Base-by-base conservation (phyloP, 2,888 invertebrate species). In the Lepidochrysops patricia region DNA sequence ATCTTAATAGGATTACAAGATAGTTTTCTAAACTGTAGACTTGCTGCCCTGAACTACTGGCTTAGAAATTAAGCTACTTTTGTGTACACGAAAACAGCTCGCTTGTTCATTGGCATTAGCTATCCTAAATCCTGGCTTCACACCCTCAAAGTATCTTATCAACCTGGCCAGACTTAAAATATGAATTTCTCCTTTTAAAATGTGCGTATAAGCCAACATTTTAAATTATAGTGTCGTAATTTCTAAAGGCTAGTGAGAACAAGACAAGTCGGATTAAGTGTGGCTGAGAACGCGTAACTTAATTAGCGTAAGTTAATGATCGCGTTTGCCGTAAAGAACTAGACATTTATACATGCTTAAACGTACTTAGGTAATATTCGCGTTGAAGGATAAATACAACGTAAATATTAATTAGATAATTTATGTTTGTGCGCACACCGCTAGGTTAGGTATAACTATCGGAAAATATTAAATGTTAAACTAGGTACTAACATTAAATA, bases 291-390 rank as follows among this genome's bases (percentile, higher is more conserved):
- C 19, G 2, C 15, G 27, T 54, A 54, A 54, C 29, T 54, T 32
- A 54, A 54, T 54, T 54, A 54, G 29, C 54, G 32, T 54, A 52
- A 26, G 26, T 27, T 54, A 54, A 54, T 54, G 32, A 19, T 29
- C 27, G 19, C 13, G 52, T 52, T 27, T 15, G 52, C 13, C 27
- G 52, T 29, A 29, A 19, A 43, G 43, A 23, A 9, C 27, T 52
- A 27, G 13, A 52, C 26, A 52, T 50, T 13, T 26, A 27, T 23
- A 26, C 5, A n/a, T 26, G 13, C 50, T 43, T 43, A 43, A 7
- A 15, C 7, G 9, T 43, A 43, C 43, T 43, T 43, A 43, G 43
- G 43, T 52, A 52, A 27, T 52, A 52, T 27, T 26, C n/a, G 52
- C 27, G 6, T 27, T 27, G 26, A 27, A 52, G 52, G 27, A 7